phyloP scores from a whole-genome alignment of 2,888 invertebrate species.

The Apomyelois bistriatella region DNA sequence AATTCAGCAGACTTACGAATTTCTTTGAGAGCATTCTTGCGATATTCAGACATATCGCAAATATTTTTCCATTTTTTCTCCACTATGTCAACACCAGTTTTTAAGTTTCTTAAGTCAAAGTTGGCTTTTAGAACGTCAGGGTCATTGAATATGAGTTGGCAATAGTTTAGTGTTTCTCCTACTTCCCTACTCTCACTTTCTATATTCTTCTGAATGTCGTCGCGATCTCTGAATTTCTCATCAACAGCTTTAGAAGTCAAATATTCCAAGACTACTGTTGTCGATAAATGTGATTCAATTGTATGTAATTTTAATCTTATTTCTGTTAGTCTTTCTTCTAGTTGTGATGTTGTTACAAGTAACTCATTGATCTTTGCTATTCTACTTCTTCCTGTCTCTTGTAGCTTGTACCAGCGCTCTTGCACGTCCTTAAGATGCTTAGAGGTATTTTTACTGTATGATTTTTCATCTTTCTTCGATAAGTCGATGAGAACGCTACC shows the following conservation, averaged over 20 bases:
- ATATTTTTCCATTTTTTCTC: constrained; percentile 90
- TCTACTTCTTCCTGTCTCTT: constrained; percentile 82
- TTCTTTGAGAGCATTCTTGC: constrained; percentile 66
- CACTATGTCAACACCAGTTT: constrained; percentile 83
- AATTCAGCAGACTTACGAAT: constrained; percentile 82
- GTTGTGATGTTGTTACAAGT: constrained; percentile 83
- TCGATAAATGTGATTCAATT: constrained; percentile 84
- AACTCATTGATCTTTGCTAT: constrained; percentile 86
- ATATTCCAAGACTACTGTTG: constrained; percentile 84
- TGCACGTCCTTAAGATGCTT: constrained; percentile 81
- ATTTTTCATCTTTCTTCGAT: constrained; percentile 81
- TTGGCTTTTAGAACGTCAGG: constrained; percentile 86
- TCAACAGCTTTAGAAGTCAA: constrained; percentile 84
- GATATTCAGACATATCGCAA: constrained; percentile 85
- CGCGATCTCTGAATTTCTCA: constrained; percentile 84
- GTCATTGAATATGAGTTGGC: constrained; percentile 87
- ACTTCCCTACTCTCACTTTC: constrained; percentile 88
- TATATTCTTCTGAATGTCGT: constrained; percentile 86
- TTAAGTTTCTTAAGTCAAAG: constrained; percentile 84
- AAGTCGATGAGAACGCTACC: constrained; percentile 83
- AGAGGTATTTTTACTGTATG: constrained; percentile 72
- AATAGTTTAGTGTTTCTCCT: constrained; percentile 88
- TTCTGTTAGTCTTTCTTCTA: constrained; percentile 86
- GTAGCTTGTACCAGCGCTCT: constrained; percentile 84
- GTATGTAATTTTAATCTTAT: constrained; percentile 86